Percentiles rank a stretch among this genome's conserved stretches.
Evolutionary conservation across 92 coral and sea anemone genomes (phyloP).

Genomic region (Actinernus sp.): DNA sequence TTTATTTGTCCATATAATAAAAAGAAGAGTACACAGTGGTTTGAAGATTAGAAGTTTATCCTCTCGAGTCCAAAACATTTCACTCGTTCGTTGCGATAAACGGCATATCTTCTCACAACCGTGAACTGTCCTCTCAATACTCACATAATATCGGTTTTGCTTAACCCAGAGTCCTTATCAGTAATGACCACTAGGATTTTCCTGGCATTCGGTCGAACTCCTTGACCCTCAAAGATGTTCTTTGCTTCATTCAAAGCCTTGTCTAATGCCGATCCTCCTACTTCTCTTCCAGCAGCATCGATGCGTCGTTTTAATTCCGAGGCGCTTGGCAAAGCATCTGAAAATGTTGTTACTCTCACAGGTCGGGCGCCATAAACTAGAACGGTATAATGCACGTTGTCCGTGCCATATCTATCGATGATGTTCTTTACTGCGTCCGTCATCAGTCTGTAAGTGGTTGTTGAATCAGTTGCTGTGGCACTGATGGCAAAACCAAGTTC

Average conservation of each 20-base stretch:
- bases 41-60: no score
- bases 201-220: slow-evolving; percentile 77
- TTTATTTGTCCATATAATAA: no score
- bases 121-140: no score
- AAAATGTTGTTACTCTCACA: slow-evolving; percentile 27
- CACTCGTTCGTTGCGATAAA: no score
- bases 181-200: slow-evolving; percentile 78
- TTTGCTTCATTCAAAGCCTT: slow-evolving; percentile 53
- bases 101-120: no score
- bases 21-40: no score
- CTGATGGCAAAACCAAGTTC: slow-evolving; percentile 80
- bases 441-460: slow-evolving; percentile 46
- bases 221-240: slow-evolving; percentile 53
- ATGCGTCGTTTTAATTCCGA: slow-evolving; percentile 13
- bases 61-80: no score
- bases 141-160: slow-evolving; percentile 51
- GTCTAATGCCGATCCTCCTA: slow-evolving; percentile 55
- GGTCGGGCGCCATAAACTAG: slow-evolving; percentile 56
- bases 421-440: slow-evolving; percentile 67
- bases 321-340: slow-evolving; percentile 12
- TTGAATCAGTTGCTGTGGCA: slow-evolving; percentile 52
- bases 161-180: slow-evolving; percentile 59
- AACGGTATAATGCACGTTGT: slow-evolving; percentile 59
- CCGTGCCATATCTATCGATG: slow-evolving; percentile 71
- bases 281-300: slow-evolving; percentile 17